Evolutionary conservation across 2,888 invertebrate species (phyloP), one percentile per base, ranked within the genome.

Genomic region (Drosophila atripex): DNA sequence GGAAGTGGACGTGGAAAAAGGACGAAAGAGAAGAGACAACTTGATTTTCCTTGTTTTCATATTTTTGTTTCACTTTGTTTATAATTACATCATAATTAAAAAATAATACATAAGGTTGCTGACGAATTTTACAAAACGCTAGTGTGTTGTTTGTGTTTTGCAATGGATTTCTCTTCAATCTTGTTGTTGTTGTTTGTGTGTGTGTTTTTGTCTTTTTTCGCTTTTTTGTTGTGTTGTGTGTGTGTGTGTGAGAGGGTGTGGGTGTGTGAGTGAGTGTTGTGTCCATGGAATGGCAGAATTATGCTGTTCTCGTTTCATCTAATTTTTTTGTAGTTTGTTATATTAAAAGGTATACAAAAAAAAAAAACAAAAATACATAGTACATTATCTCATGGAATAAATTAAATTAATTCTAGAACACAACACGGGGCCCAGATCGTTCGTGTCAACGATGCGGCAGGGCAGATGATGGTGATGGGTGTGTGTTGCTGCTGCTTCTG

Each of bases 41-140:
- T 73, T 75, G 61, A 73, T 73, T 78, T 73, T 73, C 76, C 80
- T 77, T 69, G 75, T 70, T 57, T 54, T 76, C 78, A 80, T 88
- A 76, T 86, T 85, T 78, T 89, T 88, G 86, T 86, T 89, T 89
- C 86, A 86, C 77, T 78, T 86, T 82, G 88, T 89, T 89, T 90
- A 89, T 90, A 90, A 90, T 90, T 90, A 90, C 90, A 89, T 89
- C 89, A 90, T 90, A 90, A 90, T 90, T 89, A 89, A 86, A 88
- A 90, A 90, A 89, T 89, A 89, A 89, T 86, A 86, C 90, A 90
- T 89, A 90, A 89, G 82, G 82, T 90, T 90, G 89, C 88, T 78
- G 61, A 60, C 68, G 76, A 84, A 78, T 87, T 80, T 86, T 76
- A 80, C 83, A 86, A 85, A 88, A 87, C 84, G 78, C 77, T 79